Evolutionary conservation across 2,113 vertebrate genomes (phyloP).

Genomic region (Caretta caretta): DNA sequence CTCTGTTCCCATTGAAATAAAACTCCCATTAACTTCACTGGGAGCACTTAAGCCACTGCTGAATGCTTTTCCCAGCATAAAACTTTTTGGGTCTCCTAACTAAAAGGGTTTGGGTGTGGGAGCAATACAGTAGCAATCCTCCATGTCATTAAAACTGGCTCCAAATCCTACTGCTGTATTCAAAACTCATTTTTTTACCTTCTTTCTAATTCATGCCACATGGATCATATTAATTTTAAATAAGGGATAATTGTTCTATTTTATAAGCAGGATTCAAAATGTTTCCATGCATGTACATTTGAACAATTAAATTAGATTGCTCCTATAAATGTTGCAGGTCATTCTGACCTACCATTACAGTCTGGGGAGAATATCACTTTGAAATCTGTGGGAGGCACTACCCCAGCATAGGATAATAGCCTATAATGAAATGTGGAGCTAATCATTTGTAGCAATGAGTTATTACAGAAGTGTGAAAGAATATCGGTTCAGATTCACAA

Average conservation of each 20-base stretch:
- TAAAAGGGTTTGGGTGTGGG: background rate
- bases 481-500: background rate
- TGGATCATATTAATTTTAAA: background rate
- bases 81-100: background rate
- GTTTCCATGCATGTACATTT: background rate
- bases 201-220: background rate
- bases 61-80: background rate
- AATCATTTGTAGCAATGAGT: background rate
- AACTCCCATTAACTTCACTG: background rate
- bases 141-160: background rate
- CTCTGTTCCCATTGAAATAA: background rate
- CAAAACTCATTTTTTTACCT: background rate
- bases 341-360: background rate
- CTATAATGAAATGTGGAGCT: background rate
- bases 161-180: background rate
- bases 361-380: background rate
- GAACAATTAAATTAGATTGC: background rate
- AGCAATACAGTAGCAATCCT: background rate
- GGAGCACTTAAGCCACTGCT: background rate
- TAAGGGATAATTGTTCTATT: background rate
- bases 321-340: background rate
- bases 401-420: background rate
- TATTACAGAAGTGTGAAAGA: background rate
- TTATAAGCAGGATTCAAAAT: background rate
- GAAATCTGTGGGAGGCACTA: background rate